Base-by-base conservation (phyloP, 2,888 invertebrate species). In the Drosophila longiperda region DNA sequence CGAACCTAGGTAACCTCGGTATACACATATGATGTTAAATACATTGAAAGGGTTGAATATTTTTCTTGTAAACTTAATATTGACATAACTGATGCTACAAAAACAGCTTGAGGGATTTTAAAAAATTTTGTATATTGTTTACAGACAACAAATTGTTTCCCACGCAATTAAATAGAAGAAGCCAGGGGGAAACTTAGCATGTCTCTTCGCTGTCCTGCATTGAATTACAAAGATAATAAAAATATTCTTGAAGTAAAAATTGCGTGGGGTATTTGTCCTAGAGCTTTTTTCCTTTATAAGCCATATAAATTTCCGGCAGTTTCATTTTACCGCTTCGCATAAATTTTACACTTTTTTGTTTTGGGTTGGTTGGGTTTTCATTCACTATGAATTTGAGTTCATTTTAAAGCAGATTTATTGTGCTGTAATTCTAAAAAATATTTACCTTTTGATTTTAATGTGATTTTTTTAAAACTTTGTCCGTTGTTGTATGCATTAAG, bases 281-380 rank as follows among this genome's bases (percentile, higher is more conserved):
- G 9, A 73, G 72, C 26, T 38, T 61, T 74, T 49, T 29, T 34
- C 45, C 82, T 57, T 68, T 59, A 80, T 88, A 83, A 83, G 88
- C 83, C 71, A 85, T 83, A 88, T 82, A 83, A 88, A 83, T 88
- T 82, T 88, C 86, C 77, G 88, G 74, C 80, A 80, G 83, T 83
- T 83, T 70, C 70, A 53, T 79, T 82, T 88, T 74, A 88, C 74
- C 86, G 77, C 80, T 85, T 85, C 77, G 80, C 73, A 80, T 78
- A 75, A 77, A 80, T 73, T 80, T 66, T 68, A 69, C 73, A 77
- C 78, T 69, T 73, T 69, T 62, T 68, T 55, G 42, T 59, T 50
- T 40, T 59, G 33, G 34, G 38, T 76, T 67, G 42, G 38, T 57
- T 26, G 5, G 54, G 58, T 26, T 65, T 59, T 63, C 32, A 57